These are phyloP conservation scores for Xestia ashworthii DNA, from an alignment of 2,888 invertebrate species.

Conservation along the genomic window DNA sequence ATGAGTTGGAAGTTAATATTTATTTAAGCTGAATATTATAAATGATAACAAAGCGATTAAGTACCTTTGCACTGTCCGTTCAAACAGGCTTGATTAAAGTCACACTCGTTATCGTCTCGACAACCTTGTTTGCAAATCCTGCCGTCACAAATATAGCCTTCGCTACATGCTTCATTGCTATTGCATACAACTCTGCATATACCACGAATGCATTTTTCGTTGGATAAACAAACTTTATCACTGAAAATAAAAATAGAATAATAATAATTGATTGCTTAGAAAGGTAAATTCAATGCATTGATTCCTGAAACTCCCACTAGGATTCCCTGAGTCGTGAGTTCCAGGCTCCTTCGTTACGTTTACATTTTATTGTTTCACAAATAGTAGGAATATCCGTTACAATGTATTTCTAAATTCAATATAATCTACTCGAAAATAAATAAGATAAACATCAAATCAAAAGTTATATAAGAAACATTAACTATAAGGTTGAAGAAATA, in stretches of 20 bases:
- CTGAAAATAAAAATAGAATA: slow-evolving; percentile 84
- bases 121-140: slow-evolving; percentile 96
- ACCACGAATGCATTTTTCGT: slow-evolving; percentile 96
- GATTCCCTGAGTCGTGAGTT: no score
- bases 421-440: no score
- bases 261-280: no score
- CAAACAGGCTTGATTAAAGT: slow-evolving; percentile 94
- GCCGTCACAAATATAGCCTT: slow-evolving; percentile 96
- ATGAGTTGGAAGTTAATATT: not conserved
- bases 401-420: no score
- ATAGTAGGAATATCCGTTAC: no score
- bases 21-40: slow-evolving; percentile 2
- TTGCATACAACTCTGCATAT: slow-evolving; percentile 96
- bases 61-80: slow-evolving; percentile 95
- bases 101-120: slow-evolving; percentile 95
- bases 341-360: no score
- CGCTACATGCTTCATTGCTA: slow-evolving; percentile 95
- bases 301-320: no score
- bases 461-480: not conserved
- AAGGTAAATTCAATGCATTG: no score
- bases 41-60: slow-evolving; percentile 7
- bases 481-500: not conserved
- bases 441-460: not conserved
- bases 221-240: slow-evolving; percentile 95
- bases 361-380: no score